Percentiles rank a stretch among this genome's conserved stretches.
Conservation (phyloP, 2,113 vertebrate genomes). For the Trochalopteron elliotii region DNA sequence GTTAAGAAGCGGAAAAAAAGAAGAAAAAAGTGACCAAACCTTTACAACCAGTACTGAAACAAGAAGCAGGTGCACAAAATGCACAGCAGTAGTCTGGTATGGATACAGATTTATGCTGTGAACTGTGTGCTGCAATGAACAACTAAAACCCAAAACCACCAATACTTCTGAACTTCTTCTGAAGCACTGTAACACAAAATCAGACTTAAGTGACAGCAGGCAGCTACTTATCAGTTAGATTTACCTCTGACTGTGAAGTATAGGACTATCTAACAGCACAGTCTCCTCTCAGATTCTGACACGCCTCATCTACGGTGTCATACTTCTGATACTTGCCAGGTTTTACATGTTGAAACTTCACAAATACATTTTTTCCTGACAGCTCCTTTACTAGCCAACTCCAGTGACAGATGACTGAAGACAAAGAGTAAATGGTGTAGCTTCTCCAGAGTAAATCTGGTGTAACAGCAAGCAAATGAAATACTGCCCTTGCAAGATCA, state of each 20-base stretch:
- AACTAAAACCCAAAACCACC: neutral
- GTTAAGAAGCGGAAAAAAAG: neutral
- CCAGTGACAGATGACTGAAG: neutral
- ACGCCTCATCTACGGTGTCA: neutral
- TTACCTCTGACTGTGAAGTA: neutral
- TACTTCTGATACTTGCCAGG: neutral
- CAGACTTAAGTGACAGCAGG: neutral
- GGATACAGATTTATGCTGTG: neutral
- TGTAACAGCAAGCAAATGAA: neutral
- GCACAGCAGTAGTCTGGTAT: neutral
- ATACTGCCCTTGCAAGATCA: neutral
- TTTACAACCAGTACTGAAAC: neutral
- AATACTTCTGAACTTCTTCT: neutral
- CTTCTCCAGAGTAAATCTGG: neutral
- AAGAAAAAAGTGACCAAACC: neutral
- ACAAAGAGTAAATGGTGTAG: neutral
- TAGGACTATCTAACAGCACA: neutral
- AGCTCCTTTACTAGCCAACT: constrained; percentile 8
- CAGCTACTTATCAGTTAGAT: neutral
- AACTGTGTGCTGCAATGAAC: neutral
- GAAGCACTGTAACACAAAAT: neutral
- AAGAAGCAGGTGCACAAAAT: neutral
- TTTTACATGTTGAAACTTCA: constrained; percentile 22
- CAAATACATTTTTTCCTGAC: neutral
- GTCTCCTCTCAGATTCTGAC: constrained; percentile 11